Evolutionary conservation across 2,888 invertebrate species (phyloP).

Genomic region (Macaria notata): DNA sequence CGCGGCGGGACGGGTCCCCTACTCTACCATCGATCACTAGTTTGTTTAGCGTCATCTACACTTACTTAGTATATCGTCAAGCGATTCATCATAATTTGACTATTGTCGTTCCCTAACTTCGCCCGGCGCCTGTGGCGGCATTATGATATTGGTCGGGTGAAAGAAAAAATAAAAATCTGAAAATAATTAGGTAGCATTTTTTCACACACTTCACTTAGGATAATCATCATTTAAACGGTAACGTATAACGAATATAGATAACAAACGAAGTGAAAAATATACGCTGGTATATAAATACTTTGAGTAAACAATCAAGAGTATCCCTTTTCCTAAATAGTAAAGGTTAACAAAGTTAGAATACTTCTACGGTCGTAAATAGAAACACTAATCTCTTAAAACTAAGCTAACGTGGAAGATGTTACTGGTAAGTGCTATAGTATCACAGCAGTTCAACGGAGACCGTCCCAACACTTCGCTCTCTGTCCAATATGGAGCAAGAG

Average conservation of each 20-base stretch:
- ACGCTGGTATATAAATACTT: conserved; percentile 65
- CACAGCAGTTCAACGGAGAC: conserved; percentile 75
- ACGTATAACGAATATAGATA: conserved; percentile 69
- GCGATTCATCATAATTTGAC: conserved; percentile 63
- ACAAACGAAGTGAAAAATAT: conserved; percentile 66
- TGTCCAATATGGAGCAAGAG: conserved; percentile 36
- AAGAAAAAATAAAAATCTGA: conserved; percentile 81
- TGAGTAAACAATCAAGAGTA: conserved; percentile 67
- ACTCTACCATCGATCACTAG: conserved; percentile 75
- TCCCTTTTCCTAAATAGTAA: conserved; percentile 71
- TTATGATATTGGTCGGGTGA: conserved; percentile 76
- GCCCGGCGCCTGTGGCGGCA: conserved; percentile 59
- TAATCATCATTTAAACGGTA: conserved; percentile 69
- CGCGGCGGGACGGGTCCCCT: conserved; percentile 64
- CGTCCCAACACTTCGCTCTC: conserved; percentile 50
- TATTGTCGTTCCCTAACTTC: conserved; percentile 69
- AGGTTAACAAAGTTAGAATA: conserved; percentile 75
- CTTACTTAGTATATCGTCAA: conserved; percentile 60
- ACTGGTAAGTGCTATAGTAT: conserved; percentile 76
- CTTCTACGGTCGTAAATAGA: conserved; percentile 71
- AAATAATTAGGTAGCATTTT: conserved; percentile 81
- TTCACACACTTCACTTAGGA: conserved; percentile 76
- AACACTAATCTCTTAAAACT: conserved; percentile 75
- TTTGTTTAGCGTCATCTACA: conserved; percentile 59
- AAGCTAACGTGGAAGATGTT: conserved; percentile 76